Evolutionary conservation across 2,888 invertebrate genomes (phyloP).

Genomic region (Hypomecis atomaria): DNA sequence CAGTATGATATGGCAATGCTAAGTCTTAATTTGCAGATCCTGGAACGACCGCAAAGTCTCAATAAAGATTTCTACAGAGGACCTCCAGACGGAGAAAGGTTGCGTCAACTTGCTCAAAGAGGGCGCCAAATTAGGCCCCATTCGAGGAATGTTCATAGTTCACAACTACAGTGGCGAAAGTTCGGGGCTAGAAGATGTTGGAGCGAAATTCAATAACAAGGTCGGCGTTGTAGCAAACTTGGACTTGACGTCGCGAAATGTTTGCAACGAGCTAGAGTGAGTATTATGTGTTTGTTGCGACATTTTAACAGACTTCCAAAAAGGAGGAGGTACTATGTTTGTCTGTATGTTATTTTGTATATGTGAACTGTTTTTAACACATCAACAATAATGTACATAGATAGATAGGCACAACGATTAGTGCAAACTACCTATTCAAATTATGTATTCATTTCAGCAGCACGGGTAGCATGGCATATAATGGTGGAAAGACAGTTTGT

Average conservation of each 20-base stretch:
- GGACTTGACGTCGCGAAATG: slow-evolving; percentile 54
- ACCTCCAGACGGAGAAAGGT: slow-evolving; percentile 49
- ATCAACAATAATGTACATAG: no score
- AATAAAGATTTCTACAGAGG: slow-evolving; percentile 46
- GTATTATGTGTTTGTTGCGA: slow-evolving; percentile 29
- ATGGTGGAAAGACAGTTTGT: no score
- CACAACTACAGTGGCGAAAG: slow-evolving; percentile 44
- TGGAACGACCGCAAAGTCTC: slow-evolving; percentile 52
- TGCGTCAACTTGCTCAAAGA: slow-evolving; percentile 51
- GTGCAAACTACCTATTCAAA: no score
- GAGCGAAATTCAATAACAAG: slow-evolving; percentile 48
- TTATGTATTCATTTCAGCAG: no score
- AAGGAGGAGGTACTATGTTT: no score
- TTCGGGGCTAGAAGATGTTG: slow-evolving; percentile 45
- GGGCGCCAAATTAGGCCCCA: slow-evolving; percentile 49
- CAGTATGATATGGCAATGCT: not conserved
- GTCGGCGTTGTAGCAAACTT: slow-evolving; percentile 53
- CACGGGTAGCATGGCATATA: no score
- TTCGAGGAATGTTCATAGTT: slow-evolving; percentile 58
- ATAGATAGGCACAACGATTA: no score
- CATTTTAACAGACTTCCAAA: no score
- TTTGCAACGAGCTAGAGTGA: slow-evolving; percentile 53
- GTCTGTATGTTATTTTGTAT: no score
- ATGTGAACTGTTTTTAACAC: no score
- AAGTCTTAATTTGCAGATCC: slow-evolving; percentile 43